These are phyloP conservation scores for Rhynchotus rufescens DNA, from an alignment of 2,797 vertebrate species.

Conservation along the genomic window DNA sequence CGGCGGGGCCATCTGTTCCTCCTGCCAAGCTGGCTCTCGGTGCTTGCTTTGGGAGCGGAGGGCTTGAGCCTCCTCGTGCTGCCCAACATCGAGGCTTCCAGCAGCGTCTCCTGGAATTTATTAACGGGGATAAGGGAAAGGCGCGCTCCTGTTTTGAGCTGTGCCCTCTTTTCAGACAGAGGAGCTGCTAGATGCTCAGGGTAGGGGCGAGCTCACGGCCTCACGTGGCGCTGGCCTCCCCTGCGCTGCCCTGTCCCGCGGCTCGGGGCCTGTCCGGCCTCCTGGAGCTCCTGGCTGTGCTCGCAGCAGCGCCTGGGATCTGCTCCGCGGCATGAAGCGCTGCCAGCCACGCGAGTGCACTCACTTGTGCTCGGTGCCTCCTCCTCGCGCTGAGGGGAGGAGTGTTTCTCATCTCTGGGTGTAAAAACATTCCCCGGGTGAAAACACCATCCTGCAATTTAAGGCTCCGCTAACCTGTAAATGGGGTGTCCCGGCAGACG, in stretches of 20 bases:
- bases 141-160: neutral
- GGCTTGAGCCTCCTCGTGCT: neutral
- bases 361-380: slow-evolving; percentile 6
- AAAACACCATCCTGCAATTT: neutral
- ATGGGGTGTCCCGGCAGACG: neutral
- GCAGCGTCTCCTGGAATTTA: neutral
- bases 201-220: accelerated
- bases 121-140: neutral
- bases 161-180: neutral
- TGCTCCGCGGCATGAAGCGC: neutral
- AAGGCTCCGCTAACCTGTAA: neutral
- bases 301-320: neutral
- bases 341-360: neutral
- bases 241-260: neutral
- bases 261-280: too few relatives aligned
- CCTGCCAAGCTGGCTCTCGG: neutral
- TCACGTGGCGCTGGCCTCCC: neutral
- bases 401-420: neutral
- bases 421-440: neutral
- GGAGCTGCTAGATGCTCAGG: neutral
- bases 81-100: neutral
- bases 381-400: neutral
- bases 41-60: neutral
- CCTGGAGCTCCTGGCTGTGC: neutral
- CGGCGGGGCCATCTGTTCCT: slow-evolving; percentile 4